Evolutionary conservation across 2,113 vertebrate species (phyloP).

Genomic region (Pangasianodon gigas): DNA sequence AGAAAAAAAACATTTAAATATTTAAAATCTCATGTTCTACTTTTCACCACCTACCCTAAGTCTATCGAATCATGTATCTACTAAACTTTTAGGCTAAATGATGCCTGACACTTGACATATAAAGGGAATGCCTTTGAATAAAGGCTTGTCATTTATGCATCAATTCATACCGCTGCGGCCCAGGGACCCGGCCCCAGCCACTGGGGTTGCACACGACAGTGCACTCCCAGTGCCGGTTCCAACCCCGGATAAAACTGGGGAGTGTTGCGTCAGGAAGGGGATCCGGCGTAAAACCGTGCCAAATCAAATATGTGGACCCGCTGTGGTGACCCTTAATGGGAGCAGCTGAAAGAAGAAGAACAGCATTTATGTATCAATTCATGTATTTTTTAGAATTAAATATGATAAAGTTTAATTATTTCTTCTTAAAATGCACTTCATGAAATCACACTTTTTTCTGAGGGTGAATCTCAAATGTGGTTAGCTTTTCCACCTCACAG

Average conservation of each 20-base stretch:
- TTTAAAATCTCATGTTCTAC: background rate
- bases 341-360: no score
- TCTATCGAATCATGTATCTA: background rate
- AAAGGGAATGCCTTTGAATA: background rate
- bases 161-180: no score
- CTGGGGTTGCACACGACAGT: background rate
- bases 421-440: background rate
- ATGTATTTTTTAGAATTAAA: background rate
- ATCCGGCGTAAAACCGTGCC: no score
- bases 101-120: background rate
- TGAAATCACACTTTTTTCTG: background rate
- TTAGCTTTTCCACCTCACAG: background rate
- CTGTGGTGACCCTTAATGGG: no score
- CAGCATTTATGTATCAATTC: no score
- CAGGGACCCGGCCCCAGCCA: no score
- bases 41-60: background rate
- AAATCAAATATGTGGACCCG: no score
- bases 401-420: background rate
- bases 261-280: no score
- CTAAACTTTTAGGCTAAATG: background rate
- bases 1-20: background rate
- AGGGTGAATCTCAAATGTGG: background rate
- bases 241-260: no score
- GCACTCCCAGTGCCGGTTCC: no score
- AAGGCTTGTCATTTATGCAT: background rate